phyloP scores from a whole-genome alignment of 2,797 vertebrate genomes.

The Falco novaeseelandiae region DNA sequence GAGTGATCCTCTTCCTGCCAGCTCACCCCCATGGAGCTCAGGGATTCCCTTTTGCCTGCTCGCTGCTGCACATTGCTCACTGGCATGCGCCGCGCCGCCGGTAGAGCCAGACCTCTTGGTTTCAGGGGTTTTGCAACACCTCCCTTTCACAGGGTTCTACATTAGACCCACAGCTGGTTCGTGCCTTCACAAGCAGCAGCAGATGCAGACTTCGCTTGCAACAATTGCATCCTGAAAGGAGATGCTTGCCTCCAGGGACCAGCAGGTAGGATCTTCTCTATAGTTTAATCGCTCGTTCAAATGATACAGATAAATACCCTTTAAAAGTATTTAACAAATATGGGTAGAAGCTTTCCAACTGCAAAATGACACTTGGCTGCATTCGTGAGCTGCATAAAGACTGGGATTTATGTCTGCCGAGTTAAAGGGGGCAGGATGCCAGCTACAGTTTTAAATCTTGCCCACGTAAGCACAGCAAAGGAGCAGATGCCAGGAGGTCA shows the following conservation, averaged over 20 bases:
- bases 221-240: background rate
- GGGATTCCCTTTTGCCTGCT: background rate
- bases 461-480: background rate
- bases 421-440: background rate
- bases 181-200: background rate
- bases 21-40: background rate
- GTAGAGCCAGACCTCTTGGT: background rate
- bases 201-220: background rate
- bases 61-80: fast-evolving
- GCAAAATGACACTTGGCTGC: background rate
- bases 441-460: too few relatives aligned
- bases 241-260: background rate
- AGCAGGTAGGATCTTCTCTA: background rate
- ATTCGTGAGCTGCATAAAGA: background rate
- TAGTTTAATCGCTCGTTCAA: background rate
- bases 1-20: fast-evolving
- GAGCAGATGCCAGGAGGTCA: background rate
- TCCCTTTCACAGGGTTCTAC: background rate
- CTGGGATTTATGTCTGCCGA: background rate
- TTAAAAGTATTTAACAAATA: background rate
- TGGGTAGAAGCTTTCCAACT: background rate
- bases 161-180: background rate
- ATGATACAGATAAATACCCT: background rate
- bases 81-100: fast-evolving
- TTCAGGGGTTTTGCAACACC: background rate